Base-by-base conservation (phyloP, 2,113 vertebrate genomes). In the Formicarius rufipectus region DNA sequence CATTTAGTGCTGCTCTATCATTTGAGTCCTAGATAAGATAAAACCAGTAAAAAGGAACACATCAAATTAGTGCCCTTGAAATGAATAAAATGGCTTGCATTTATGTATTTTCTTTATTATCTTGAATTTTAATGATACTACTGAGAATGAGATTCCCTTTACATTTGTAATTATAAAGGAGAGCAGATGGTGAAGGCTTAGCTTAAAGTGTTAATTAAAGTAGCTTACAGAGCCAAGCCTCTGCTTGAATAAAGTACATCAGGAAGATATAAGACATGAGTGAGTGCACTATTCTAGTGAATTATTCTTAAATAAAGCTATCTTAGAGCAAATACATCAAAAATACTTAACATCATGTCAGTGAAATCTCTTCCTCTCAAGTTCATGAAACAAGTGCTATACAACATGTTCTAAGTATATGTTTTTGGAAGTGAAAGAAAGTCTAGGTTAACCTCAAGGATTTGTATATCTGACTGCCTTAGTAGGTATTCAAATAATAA, bases 201-300 rank as follows among this genome's bases (percentile, higher is more conserved):
- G 75, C 95, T 97, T 96, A 97, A 97, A 97, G 78, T 95, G 96
- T 96, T 98, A 97, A 94, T 98, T 98, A 98, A 96, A 98, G 97
- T 93, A 97, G 93, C 85, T 94, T 85, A 30, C 72, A 50, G 69
- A 92, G 92, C 89, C 96, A 95, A 95, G 89, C 37, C 93, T 92
- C 82, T 94, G 87, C 94, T 97, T 91, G 55, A 97, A 83, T 85
- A 88, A 96, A 95, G 90, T 66, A 77, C 14, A 27, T 35, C 74
- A 86, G 44, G 33, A 83, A 21, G 74, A 91, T 87, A 33, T 4
- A 75, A 93, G 89, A 59, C 56, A 13, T 47, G 62, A 89, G 39
- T 62, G 73, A 87, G 45, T 84, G 67, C n/a, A 72, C 11, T 72
- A 14, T 55, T 84, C 40, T 78, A 40, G 19, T 84, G 82, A 87